Percentiles rank a stretch among this genome's conserved stretches.
phyloP scores from a whole-genome alignment of 2,888 invertebrate species.

The Parnassius apollo region DNA sequence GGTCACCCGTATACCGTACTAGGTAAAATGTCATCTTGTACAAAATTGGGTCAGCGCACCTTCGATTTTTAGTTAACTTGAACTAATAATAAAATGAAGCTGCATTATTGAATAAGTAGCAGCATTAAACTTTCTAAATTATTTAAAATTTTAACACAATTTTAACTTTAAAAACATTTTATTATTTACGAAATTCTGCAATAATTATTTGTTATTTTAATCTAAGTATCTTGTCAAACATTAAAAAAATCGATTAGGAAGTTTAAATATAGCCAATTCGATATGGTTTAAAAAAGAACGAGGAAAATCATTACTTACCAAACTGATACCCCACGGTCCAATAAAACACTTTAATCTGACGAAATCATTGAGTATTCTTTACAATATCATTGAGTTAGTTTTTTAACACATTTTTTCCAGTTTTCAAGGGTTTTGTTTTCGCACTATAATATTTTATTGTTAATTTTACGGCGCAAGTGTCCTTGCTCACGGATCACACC shows the following conservation, averaged over 20 bases:
- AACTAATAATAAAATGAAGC: conserved; percentile 17
- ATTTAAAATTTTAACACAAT: too few relatives aligned
- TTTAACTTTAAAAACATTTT: conserved; percentile 7
- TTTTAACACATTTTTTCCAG: conserved; percentile 25
- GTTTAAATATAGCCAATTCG: conserved; percentile 41
- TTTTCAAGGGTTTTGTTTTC: conserved; percentile 47
- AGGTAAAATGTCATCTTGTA: conserved; percentile 50
- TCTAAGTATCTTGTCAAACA: too few relatives aligned
- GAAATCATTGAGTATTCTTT: conserved; percentile 14
- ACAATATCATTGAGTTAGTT: background rate
- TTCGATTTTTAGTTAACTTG: conserved; percentile 35
- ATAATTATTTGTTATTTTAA: too few relatives aligned
- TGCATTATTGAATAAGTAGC: background rate
- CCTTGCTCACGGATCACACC: conserved; percentile 68
- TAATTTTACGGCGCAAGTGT: conserved; percentile 60
- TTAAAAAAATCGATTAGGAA: background rate
- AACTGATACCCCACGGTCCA: conserved; percentile 26
- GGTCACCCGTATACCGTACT: conserved; percentile 49
- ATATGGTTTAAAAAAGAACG: conserved; percentile 40
- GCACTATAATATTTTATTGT: conserved; percentile 55
- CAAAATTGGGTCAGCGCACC: conserved; percentile 54
- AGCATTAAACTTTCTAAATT: background rate
- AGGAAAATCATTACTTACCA: conserved; percentile 63
- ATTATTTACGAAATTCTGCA: background rate
- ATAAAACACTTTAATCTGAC: conserved; percentile 21